Conservation (phyloP, 2,888 invertebrate genomes). For the Hypercompe scribonia region DNA sequence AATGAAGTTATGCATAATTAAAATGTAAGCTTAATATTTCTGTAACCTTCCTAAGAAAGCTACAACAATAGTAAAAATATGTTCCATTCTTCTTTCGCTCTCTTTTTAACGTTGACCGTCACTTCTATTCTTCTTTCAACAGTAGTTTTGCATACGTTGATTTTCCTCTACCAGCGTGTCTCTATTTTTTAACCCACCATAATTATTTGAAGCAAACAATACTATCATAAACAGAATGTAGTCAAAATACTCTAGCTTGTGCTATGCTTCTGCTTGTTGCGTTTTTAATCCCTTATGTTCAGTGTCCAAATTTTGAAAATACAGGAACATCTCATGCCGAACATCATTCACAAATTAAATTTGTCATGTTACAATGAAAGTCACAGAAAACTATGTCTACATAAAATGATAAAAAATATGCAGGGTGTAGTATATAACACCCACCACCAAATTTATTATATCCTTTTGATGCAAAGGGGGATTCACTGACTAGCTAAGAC, state of each 20-base stretch:
- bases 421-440: not conserved
- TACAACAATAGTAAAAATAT: too few species aligned
- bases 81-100: too few species aligned
- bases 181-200: not conserved
- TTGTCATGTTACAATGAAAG: not conserved
- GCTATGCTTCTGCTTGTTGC: not conserved
- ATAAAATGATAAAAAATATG: not conserved
- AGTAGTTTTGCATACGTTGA: too few species aligned
- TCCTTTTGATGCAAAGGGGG: not conserved
- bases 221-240: not conserved
- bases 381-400: too few species aligned
- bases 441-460: too few species aligned
- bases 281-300: too few species aligned
- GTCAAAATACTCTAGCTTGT: not conserved
- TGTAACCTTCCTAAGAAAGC: too few species aligned
- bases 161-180: not conserved
- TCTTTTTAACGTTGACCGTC: not conserved
- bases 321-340: not conserved
- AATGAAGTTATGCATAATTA: too few species aligned
- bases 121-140: not conserved
- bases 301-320: not conserved
- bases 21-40: too few species aligned
- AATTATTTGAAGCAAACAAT: not conserved
- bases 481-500: not conserved
- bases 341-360: not conserved